Conservation (phyloP, 30 jellyfish, hydroid and myxozoan species). For the Aurelia coerulea region DNA sequence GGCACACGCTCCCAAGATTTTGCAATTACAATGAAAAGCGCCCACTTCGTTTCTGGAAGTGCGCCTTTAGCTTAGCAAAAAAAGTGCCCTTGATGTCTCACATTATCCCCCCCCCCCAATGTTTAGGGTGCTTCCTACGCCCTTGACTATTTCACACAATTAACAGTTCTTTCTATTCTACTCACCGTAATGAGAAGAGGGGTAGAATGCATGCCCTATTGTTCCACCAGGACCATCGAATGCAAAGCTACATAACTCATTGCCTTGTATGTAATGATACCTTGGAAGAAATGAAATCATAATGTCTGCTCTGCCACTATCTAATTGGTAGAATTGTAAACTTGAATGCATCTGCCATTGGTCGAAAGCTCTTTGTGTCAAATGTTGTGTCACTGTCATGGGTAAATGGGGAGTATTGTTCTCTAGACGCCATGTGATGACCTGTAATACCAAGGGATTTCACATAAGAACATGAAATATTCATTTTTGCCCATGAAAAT, state of each 20-base stretch:
- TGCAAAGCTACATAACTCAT: constrained; percentile 26
- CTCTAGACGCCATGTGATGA: constrained; percentile 70
- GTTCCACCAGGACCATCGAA: constrained; percentile 94
- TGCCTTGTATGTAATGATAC: constrained; percentile 20
- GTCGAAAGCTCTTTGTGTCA: constrained; percentile 53
- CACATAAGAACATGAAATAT: neutral
- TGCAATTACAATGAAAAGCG: no score
- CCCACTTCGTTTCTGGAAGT: no score
- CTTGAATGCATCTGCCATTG: constrained; percentile 73
- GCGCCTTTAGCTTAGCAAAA: no score
- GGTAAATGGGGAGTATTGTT: constrained; percentile 68
- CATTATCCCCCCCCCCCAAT: no score
- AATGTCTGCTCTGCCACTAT: constrained; percentile 78
- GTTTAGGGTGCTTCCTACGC: no score
- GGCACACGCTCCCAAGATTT: no score
- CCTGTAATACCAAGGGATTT: constrained; percentile 26
- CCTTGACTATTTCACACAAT: no score
- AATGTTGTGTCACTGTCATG: constrained; percentile 11
- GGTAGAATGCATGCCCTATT: constrained; percentile 92
- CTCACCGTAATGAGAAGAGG: constrained; percentile 28
- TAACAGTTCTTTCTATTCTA: no score
- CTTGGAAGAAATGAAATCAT: constrained; percentile 64
- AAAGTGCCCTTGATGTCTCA: no score
- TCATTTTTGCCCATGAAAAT: neutral
- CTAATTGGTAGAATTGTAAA: constrained; percentile 43